phyloP scores from a whole-genome alignment of 2,797 vertebrate genomes.

The Poecilia wingei region DNA sequence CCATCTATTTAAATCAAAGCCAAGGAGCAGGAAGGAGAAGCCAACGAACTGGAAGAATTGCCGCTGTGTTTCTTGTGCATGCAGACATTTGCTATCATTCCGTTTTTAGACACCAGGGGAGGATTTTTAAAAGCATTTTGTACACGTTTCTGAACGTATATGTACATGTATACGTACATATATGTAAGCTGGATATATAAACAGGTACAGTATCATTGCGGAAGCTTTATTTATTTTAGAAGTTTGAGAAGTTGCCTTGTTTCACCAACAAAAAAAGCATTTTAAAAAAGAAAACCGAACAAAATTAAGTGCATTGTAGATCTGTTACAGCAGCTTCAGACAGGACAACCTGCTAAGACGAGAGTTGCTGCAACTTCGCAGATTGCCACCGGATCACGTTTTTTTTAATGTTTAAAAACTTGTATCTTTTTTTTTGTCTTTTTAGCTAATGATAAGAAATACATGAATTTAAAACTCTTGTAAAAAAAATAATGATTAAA shows the following conservation, averaged over 20 bases:
- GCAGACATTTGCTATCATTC: constrained; percentile 58
- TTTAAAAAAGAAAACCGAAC: constrained; percentile 28
- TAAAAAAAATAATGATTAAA: constrained; percentile 50
- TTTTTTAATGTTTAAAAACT: constrained; percentile 84
- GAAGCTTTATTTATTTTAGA: constrained; percentile 82
- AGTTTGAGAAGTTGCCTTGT: constrained; percentile 86
- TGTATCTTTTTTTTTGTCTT: constrained; percentile 86
- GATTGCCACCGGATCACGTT: constrained; percentile 82
- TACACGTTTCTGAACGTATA: constrained; percentile 65
- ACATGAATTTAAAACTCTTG: constrained; percentile 83
- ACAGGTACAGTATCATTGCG: constrained; percentile 84
- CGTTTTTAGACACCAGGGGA: constrained; percentile 50
- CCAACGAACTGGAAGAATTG: constrained; percentile 64
- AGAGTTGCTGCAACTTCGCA: constrained; percentile 52
- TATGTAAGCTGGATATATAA: constrained; percentile 81
- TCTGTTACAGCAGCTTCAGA: constrained; percentile 78
- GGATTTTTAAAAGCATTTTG: constrained; percentile 70
- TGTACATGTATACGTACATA: constrained; percentile 17
- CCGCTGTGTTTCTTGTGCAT: constrained; percentile 59
- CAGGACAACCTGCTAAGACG: constrained; percentile 61
- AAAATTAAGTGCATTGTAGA: constrained; percentile 78
- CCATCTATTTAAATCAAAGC: constrained; percentile 43
- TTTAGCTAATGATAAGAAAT: constrained; percentile 84
- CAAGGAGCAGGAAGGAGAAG: constrained; percentile 44
- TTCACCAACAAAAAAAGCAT: constrained; percentile 59